Evolutionary conservation across 2,888 invertebrate genomes (phyloP).

Genomic region (Drosophila cognata): DNA sequence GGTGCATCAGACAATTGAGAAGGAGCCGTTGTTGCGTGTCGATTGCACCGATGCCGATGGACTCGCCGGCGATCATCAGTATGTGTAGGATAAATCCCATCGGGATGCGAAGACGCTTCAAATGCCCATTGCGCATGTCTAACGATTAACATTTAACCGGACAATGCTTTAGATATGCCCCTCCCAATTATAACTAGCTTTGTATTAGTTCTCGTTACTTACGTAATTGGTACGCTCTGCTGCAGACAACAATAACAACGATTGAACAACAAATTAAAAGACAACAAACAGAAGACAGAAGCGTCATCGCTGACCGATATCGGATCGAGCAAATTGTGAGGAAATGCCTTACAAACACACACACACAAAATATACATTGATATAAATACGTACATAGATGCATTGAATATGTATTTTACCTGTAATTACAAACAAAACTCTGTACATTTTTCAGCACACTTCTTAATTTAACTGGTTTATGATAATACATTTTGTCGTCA

Average conservation of each 20-base stretch:
- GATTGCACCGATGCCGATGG: slow-evolving; percentile 65
- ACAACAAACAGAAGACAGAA: slow-evolving; percentile 57
- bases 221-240: slow-evolving; percentile 60
- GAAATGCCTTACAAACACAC: slow-evolving; percentile 25
- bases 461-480: slow-evolving; percentile 34
- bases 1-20: slow-evolving; percentile 86
- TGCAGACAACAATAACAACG: slow-evolving; percentile 37
- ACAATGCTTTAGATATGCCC: slow-evolving; percentile 56
- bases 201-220: slow-evolving; percentile 54
- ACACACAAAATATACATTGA: slow-evolving; percentile 12
- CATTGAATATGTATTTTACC: slow-evolving; percentile 63
- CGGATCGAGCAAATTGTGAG: slow-evolving; percentile 55
- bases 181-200: slow-evolving; percentile 49
- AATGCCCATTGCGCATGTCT: slow-evolving; percentile 83
- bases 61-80: slow-evolving; percentile 89
- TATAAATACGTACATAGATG: slow-evolving; percentile 26
- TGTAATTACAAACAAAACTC: slow-evolving; percentile 66
- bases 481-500: slow-evolving; percentile 43
- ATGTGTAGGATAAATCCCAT: slow-evolving; percentile 87
- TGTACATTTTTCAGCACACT: slow-evolving; percentile 72
- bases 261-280: slow-evolving; percentile 16
- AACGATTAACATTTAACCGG: slow-evolving; percentile 42
- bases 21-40: slow-evolving; percentile 87
- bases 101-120: slow-evolving; percentile 84
- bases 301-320: slow-evolving; percentile 83